Conservation (phyloP, 2,797 vertebrate genomes). For the Oreochromis grahami region DNA sequence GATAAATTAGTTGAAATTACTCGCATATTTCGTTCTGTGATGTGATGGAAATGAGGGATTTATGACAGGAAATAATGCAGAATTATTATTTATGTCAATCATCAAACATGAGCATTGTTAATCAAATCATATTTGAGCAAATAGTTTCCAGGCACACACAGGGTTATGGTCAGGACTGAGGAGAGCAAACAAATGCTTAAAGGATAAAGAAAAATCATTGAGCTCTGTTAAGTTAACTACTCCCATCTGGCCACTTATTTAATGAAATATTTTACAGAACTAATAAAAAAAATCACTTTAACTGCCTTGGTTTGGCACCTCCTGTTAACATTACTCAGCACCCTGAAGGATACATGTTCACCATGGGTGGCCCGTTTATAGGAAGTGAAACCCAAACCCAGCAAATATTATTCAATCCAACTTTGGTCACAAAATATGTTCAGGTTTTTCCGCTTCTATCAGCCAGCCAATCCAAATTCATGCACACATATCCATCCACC, state of each 20-base stretch:
- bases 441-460: neutral
- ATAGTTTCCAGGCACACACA: neutral
- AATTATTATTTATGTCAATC: neutral
- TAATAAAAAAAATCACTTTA: neutral
- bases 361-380: slow-evolving; percentile 4
- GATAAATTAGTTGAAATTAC: neutral
- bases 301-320: slow-evolving; percentile 1
- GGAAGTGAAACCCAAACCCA: neutral
- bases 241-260: slow-evolving; percentile 7
- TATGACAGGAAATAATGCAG: neutral
- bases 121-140: neutral
- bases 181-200: neutral
- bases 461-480: neutral
- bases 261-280: slow-evolving; percentile 8
- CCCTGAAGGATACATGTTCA: neutral
- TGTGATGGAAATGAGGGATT: neutral
- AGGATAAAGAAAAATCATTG: neutral
- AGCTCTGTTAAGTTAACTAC: neutral
- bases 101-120: neutral
- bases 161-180: neutral
- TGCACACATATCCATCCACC: slow-evolving; percentile 23
- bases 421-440: neutral
- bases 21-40: neutral
- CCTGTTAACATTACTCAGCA: slow-evolving; percentile 5
- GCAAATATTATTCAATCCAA: neutral